Evolutionary conservation across 2,113 vertebrate genomes (phyloP), one percentile per base, ranked within the genome.

Genomic region (Jaculus jaculus): DNA sequence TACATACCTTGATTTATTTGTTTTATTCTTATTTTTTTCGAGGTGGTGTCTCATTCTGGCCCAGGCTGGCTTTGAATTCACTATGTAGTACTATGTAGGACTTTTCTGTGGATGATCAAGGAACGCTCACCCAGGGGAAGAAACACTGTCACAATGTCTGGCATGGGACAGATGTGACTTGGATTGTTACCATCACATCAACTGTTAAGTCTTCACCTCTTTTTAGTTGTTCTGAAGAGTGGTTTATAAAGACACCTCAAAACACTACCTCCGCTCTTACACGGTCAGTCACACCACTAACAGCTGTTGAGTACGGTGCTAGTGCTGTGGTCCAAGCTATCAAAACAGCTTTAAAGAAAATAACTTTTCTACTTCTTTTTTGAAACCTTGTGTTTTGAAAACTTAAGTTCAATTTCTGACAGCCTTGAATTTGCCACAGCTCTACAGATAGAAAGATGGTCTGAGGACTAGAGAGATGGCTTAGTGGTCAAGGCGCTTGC

Each of bases 91-190:
- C n/a, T n/a, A n/a, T 47, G 92, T 60, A 87, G 39, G 23, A 81
- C 60, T 77, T 75, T 88, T 32, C 68, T 39, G n/a, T 4, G 32
- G 8, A 26, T n/a, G 15, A 23, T 47, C 32, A n/a, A 24, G 21
- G 30, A 77, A n/a, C 15, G 37, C 3, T 28, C 47, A 47, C n/a
- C 30, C 30, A 28, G 13, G 39, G 82, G 37, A 7, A 28, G 7
- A 12, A 37, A 77, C 65, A 34, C 17, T 4, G 0, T 1, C 9
- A 42, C 32, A 5, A 18, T 4, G 8, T 15, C n/a, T 16, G 51
- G 30, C 34, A 30, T 0, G 3, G 26, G 42, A 73, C 0, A 58
- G 37, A 73, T 1, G 4, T 3, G 58, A 26, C 2, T n/a, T 91
- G 13, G 10, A 34, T 63, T n/a, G 0, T 61, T n/a, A 28, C 30